Percentiles rank a stretch among this genome's conserved stretches.
These are phyloP conservation scores for Drosophila quasianomalipes DNA, from an alignment of 2,888 invertebrate species.

Conservation along the genomic window DNA sequence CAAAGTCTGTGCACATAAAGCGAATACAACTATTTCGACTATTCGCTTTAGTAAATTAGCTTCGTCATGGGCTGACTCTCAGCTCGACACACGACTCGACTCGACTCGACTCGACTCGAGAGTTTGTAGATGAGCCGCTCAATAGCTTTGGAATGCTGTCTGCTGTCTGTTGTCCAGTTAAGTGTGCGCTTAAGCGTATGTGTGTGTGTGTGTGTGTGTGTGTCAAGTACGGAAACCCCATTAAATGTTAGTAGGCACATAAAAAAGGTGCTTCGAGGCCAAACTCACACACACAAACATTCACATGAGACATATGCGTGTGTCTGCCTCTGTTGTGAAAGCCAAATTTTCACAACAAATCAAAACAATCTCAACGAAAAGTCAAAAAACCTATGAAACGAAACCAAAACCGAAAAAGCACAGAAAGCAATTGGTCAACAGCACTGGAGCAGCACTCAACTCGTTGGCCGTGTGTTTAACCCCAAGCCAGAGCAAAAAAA, in stretches of 20 bases:
- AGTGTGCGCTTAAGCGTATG: conserved; percentile 26
- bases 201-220: conserved; percentile 40
- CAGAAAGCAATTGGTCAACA: conserved; percentile 37
- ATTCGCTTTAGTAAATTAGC: conserved; percentile 32
- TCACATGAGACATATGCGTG: background rate
- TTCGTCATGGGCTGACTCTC: conserved; percentile 34
- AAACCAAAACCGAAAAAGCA: conserved; percentile 47
- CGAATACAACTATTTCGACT: conserved; percentile 16
- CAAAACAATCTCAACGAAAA: conserved; percentile 67
- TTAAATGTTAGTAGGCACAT: conserved; percentile 65
- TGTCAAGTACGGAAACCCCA: conserved; percentile 78
- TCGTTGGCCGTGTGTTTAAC: conserved; percentile 53
- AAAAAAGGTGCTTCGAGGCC: conserved; percentile 46
- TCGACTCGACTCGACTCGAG: conserved; percentile 18
- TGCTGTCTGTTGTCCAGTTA: conserved; percentile 28
- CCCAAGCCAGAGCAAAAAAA: conserved; percentile 45
- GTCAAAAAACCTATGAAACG: conserved; percentile 53
- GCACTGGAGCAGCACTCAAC: conserved; percentile 50
- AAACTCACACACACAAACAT: conserved; percentile 17
- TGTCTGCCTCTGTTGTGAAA: conserved; percentile 63
- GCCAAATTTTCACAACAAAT: conserved; percentile 78
- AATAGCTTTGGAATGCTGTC: conserved; percentile 41
- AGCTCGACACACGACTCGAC: conserved; percentile 2
- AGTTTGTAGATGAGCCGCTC: conserved; percentile 43
- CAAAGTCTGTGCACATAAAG: conserved; percentile 7